Evolutionary conservation across 30 jellyfish, hydroid and myxozoan genomes (phyloP).

Genomic region (Cassiopea andromeda): DNA sequence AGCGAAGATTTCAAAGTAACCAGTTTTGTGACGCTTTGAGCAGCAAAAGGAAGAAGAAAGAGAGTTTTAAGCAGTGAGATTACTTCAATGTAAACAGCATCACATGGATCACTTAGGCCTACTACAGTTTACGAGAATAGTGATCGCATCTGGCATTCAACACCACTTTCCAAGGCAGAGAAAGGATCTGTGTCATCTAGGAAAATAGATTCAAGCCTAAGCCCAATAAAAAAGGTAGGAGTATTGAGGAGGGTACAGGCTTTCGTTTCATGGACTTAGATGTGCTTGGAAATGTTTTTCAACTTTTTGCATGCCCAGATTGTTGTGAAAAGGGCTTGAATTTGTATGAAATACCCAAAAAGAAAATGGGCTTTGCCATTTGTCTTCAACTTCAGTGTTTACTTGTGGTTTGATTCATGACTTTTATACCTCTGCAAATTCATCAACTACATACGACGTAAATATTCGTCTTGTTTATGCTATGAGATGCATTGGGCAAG

Average conservation of each 20-base stretch:
- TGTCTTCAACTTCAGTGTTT: background rate
- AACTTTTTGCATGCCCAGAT: background rate
- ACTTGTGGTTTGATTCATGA: background rate
- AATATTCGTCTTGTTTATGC: background rate
- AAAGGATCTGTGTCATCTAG: background rate
- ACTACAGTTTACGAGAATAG: background rate
- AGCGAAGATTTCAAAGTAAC: background rate
- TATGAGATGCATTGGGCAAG: constrained; percentile 1
- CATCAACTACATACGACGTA: background rate
- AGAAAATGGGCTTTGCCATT: background rate
- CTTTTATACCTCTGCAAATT: background rate
- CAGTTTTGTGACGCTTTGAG: background rate
- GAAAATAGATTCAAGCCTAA: background rate
- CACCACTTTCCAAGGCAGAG: background rate
- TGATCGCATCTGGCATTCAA: background rate
- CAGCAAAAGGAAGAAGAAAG: background rate
- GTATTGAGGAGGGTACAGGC: background rate
- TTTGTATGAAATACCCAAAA: background rate
- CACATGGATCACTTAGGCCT: background rate
- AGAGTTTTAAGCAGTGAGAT: background rate
- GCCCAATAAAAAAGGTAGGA: background rate
- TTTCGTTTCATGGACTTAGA: background rate
- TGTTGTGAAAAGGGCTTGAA: background rate
- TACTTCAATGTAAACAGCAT: background rate
- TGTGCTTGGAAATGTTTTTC: background rate